These are phyloP conservation scores for Pyrocoelia pectoralis DNA, from an alignment of 2,888 invertebrate genomes.

Conservation along the genomic window DNA sequence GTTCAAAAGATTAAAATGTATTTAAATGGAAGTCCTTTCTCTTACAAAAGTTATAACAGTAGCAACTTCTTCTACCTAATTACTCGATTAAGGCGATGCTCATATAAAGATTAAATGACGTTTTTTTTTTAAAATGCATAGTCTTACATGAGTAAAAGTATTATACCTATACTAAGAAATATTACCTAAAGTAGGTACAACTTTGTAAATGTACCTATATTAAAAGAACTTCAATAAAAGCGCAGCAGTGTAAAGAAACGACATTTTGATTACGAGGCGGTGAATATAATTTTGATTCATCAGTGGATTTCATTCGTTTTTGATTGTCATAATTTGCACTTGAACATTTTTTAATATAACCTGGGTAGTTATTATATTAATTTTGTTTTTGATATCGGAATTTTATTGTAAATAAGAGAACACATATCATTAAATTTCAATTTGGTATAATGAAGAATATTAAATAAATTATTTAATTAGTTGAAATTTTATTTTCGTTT, in stretches of 20 bases:
- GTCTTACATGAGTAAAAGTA: background rate
- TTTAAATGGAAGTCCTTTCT: too few species aligned
- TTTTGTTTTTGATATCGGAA: conserved; percentile 12
- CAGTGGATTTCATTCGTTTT: conserved; percentile 10
- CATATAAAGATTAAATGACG: too few species aligned
- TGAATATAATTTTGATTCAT: conserved; percentile 23
- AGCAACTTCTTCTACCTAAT: too few species aligned
- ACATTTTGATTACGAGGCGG: conserved; percentile 31
- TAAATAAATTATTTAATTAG: background rate
- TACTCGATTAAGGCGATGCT: too few species aligned
- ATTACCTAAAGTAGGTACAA: conserved; percentile 13
- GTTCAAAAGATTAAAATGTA: too few species aligned
- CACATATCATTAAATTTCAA: conserved; percentile 20
- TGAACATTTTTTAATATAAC: conserved; percentile 16
- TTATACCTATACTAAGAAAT: background rate
- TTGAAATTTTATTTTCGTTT: too few species aligned
- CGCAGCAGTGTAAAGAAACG: conserved; percentile 22
- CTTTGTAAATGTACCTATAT: conserved; percentile 3
- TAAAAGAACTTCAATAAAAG: conserved; percentile 5
- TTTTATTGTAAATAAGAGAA: background rate
- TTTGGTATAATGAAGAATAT: background rate
- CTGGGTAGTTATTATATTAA: conserved; percentile 14
- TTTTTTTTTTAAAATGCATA: conserved; percentile 2
- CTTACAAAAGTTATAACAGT: too few species aligned
- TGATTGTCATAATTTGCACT: conserved; percentile 18